These are phyloP conservation scores for Drosophila rubida DNA, from an alignment of 2,888 invertebrate species.

Conservation along the genomic window DNA sequence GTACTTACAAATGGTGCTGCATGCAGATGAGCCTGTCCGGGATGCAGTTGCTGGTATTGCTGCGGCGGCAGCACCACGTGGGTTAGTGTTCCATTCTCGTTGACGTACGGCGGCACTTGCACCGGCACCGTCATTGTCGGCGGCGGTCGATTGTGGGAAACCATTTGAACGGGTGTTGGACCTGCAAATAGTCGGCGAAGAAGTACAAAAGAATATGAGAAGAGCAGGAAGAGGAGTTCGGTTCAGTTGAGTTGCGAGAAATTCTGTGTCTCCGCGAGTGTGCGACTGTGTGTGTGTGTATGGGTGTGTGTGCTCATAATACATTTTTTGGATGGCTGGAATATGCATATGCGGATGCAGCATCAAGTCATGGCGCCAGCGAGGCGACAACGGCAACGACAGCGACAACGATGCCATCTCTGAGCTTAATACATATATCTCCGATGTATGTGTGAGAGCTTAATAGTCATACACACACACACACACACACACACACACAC, in stretches of 20 bases:
- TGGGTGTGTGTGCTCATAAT: slow-evolving; percentile 4
- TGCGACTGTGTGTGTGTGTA: too few relatives aligned
- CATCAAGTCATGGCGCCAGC: slow-evolving; percentile 58
- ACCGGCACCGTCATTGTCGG: slow-evolving; percentile 95
- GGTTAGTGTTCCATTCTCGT: slow-evolving; percentile 94
- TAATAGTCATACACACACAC: slow-evolving; percentile 8
- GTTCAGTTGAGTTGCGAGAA: slow-evolving; percentile 9
- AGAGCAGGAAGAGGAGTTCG: neutral
- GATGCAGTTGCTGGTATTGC: slow-evolving; percentile 86
- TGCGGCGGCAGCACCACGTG: slow-evolving; percentile 95
- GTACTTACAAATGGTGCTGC: slow-evolving; percentile 88
- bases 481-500: slow-evolving; percentile 1
- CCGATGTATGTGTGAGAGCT: slow-evolving; percentile 26
- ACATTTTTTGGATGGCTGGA: slow-evolving; percentile 16
- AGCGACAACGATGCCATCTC: slow-evolving; percentile 50
- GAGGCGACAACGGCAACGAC: slow-evolving; percentile 52
- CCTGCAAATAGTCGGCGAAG: slow-evolving; percentile 85
- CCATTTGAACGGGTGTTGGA: slow-evolving; percentile 94
- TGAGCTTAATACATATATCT: slow-evolving; percentile 46
- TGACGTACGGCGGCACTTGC: slow-evolving; percentile 95
- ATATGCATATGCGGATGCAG: slow-evolving; percentile 19
- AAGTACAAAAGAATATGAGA: neutral
- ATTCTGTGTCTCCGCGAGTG: neutral
- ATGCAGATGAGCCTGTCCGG: slow-evolving; percentile 86
- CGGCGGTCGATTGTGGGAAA: slow-evolving; percentile 91